Conservation (phyloP, 64 coral and sea anemone species). For the Acropora tenuis region DNA sequence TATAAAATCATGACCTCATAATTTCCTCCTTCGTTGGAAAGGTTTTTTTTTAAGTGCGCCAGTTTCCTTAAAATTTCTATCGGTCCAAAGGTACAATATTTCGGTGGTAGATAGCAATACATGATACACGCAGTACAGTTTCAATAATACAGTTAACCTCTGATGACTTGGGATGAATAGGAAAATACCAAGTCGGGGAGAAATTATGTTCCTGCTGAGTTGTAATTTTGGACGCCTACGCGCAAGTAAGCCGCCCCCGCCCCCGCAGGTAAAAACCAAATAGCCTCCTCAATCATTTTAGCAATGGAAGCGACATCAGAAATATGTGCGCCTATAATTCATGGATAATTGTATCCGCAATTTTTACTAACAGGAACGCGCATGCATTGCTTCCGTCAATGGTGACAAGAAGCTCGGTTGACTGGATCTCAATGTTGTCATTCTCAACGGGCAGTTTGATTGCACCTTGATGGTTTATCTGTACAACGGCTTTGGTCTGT, state of each 20-base stretch:
- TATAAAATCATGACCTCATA: background rate
- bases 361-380: conserved; percentile 1
- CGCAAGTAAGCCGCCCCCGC: background rate
- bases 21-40: background rate
- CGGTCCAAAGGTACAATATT: background rate
- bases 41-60: background rate
- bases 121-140: background rate
- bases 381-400: conserved; percentile 13
- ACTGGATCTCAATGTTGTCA: conserved; percentile 13
- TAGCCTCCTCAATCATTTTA: conserved; percentile 7
- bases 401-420: background rate
- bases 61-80: background rate
- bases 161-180: background rate
- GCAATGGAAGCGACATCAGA: background rate
- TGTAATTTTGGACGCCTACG: background rate
- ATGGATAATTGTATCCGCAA: background rate
- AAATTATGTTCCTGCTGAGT: background rate
- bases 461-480: conserved; percentile 1
- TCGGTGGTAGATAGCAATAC: background rate
- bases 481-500: background rate
- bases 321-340: background rate
- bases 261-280: background rate
- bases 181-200: background rate
- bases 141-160: background rate
- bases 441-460: background rate